Base-by-base conservation (phyloP, 1,140 invertebrate species). In the Marisa cornuarietis region DNA sequence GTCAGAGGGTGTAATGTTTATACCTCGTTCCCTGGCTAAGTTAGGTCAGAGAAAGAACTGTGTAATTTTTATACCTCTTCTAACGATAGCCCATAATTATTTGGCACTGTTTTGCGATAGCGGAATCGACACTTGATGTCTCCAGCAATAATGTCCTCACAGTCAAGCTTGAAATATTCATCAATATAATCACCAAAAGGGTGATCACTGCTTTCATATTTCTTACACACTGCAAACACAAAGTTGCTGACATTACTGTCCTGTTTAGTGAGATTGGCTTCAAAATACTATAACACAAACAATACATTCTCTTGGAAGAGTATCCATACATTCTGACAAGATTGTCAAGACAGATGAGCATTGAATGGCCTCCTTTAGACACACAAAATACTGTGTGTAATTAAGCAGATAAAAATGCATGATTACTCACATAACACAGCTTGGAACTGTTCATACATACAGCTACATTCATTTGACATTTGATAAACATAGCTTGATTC, bases 151-250 rank as follows among this genome's bases (percentile, higher is more conserved):
- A 99, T 94, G 91, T 99, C 98, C 90, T 99, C 98, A 92, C 95
- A 99, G 90, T 98, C 96, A 81, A 99, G 92, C 83, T 95, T 94
- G 88, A 98, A 99, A 91, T 98, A 98, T 89, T 98, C 96, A 89
- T 98, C 95, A 86, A 97, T 94, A 90, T 98, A 98, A 84, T 98
- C 93, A 71, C 95, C 93, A 91, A 96, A 97, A 1, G 94, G 94
- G 88, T 95, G 94, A 68, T 95, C 92, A 24, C 71, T 73, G n/a
- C 71, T 51, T 52, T 73, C 71, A 73, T 73, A 73, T 16, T 73
- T 73, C 24, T 54, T 51, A n/a, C 71, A 73, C 71, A 73, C 71
- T 71, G 69, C 14, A 26, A 71, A 71, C 24, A 71, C 11, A 71
- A 71, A 68, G 22, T 18, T 16, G 26, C 22, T 31, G 4, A 16